These are phyloP conservation scores for Notarius lentiginosus DNA, from an alignment of 2,113 vertebrate species.

Conservation along the genomic window DNA sequence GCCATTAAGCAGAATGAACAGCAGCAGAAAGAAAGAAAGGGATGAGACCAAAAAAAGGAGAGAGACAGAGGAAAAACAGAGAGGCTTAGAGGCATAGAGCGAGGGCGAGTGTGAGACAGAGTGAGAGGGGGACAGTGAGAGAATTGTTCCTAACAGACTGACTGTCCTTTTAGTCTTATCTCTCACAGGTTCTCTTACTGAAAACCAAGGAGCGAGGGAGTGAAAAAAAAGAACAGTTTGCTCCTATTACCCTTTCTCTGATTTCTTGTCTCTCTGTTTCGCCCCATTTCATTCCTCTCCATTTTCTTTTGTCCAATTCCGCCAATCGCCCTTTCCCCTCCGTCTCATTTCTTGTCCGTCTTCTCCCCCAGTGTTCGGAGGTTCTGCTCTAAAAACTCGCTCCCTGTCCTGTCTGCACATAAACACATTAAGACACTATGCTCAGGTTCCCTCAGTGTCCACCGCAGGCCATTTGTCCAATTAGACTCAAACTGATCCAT, in stretches of 20 bases:
- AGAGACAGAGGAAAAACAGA: slow-evolving; percentile 37
- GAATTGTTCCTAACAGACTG: slow-evolving; percentile 79
- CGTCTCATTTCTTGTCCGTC: slow-evolving; percentile 39
- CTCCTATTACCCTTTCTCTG: slow-evolving; percentile 73
- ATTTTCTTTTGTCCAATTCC: slow-evolving; percentile 67
- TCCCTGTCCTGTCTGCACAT: slow-evolving; percentile 55
- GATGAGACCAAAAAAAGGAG: slow-evolving; percentile 40
- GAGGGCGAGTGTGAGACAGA: slow-evolving; percentile 24
- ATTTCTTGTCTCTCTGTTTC: slow-evolving; percentile 63
- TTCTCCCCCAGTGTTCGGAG: slow-evolving; percentile 51
- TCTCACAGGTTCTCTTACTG: slow-evolving; percentile 78
- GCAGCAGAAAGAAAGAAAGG: slow-evolving; percentile 64
- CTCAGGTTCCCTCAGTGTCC: slow-evolving; percentile 41
- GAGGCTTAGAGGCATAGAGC: slow-evolving; percentile 32
- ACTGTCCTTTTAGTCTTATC: slow-evolving; percentile 82
- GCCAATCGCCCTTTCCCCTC: slow-evolving; percentile 37
- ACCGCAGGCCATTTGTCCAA: slow-evolving; percentile 39
- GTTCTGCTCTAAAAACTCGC: slow-evolving; percentile 66
- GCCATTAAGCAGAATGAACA: slow-evolving; percentile 71
- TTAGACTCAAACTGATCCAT: background rate
- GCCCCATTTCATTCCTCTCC: slow-evolving; percentile 67
- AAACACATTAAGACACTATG: slow-evolving; percentile 41
- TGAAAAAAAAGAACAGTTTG: slow-evolving; percentile 59
- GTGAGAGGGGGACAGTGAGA: slow-evolving; percentile 71
- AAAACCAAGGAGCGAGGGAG: slow-evolving; percentile 72